Conservation (phyloP, 2,113 vertebrate genomes). For the Pandion haliaetus region DNA sequence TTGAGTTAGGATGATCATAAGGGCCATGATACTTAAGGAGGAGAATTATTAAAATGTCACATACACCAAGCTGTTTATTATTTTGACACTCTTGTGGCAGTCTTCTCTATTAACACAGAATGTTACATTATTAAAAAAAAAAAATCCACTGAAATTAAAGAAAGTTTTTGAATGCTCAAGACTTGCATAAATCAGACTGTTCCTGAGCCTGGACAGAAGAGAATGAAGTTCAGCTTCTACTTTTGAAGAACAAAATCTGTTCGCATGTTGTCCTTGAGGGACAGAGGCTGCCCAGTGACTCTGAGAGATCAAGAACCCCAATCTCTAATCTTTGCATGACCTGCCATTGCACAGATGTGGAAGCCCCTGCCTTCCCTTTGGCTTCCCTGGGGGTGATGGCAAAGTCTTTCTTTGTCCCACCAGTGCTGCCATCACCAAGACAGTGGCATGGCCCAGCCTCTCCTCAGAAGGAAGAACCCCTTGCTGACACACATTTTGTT, state of each 20-base stretch:
- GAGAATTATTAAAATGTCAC: background rate
- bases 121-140: background rate
- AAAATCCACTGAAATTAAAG: background rate
- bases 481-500: background rate
- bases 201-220: background rate
- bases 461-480: background rate
- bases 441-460: background rate
- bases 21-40: background rate
- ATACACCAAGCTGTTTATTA: background rate
- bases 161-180: background rate
- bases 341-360: background rate
- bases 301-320: background rate
- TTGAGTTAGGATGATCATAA: background rate
- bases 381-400: background rate
- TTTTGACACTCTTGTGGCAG: background rate
- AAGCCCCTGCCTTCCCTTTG: background rate
- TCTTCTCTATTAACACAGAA: background rate
- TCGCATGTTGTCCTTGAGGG: background rate
- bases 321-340: background rate
- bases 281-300: background rate
- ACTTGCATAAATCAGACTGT: background rate
- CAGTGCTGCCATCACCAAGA: fast-evolving
- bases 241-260: background rate
- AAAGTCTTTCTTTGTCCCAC: background rate
- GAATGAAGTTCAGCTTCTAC: background rate